Evolutionary conservation across 2,113 vertebrate genomes (phyloP), one percentile per base, ranked within the genome.

Genomic region (Chlamydotis undulata): DNA sequence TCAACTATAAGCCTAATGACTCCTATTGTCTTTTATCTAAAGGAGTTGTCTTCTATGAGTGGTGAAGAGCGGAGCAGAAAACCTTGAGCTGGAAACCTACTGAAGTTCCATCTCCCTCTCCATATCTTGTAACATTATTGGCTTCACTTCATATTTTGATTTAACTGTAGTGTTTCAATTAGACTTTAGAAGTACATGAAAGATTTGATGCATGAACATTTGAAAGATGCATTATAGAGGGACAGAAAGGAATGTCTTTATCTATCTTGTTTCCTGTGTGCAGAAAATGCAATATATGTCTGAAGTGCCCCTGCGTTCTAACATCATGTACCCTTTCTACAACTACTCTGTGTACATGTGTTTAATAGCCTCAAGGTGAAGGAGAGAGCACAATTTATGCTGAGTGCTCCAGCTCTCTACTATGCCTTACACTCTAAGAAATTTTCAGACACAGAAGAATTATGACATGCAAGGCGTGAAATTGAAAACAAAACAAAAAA

Each of bases 401-500:
- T 87, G 89, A 95, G 78, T 88, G 50, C 67, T 91, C 67, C 67
- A 59, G 47, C 53, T 52, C 45, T 83, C 57, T 73, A 23, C 29
- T 65, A 10, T 37, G 31, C 43, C 39, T 76, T 73, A 33, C 37
- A 29, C 16, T 55, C 43, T 26, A 76, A 74, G 41, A 86, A 70
- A 59, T 41, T 47, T 83, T 86, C 83, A 92, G 71, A 60, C 37
- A n/a, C 19, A 75, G 37, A 89, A 84, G 43, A 96, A 63, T 96
- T 96, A 86, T 68, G 82, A 67, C 35, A 47, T 33, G 29, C 39
- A 70, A 61, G 28, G 26, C 37, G 49, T 31, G 56, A 86, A 90
- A 94, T 33, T 88, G 83, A 78, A 88, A 93, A 87, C 50, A 77
- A 94, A 89, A 83, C 80, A n/a, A 55, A 55, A 28, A 14, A 41